Percentiles rank a stretch among this genome's conserved stretches.
phyloP scores from a whole-genome alignment of 2,888 invertebrate species.

The Syritta pipiens region DNA sequence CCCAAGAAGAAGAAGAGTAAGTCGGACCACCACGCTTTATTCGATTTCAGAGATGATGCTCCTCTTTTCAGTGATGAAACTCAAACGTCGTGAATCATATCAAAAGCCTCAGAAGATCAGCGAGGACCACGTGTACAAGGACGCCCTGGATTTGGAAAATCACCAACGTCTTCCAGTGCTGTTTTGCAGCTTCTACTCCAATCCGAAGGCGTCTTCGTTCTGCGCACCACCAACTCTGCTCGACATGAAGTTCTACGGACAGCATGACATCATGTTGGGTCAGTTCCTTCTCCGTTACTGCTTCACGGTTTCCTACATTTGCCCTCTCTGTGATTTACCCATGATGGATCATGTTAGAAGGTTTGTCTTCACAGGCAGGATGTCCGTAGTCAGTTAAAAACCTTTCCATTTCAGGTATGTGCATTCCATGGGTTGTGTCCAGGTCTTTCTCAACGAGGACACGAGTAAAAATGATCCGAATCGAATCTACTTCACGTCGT shows the following conservation, averaged over 20 bases:
- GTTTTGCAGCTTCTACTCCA: conserved; percentile 86
- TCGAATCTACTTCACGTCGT: conserved; percentile 78
- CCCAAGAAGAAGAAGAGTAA: conserved; percentile 77
- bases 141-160: conserved; percentile 88
- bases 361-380: conserved; percentile 72
- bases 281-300: conserved; percentile 96
- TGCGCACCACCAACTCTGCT: conserved; percentile 78
- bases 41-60: no score
- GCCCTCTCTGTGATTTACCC: conserved; percentile 88
- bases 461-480: conserved; percentile 74
- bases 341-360: conserved; percentile 93
- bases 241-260: conserved; percentile 95
- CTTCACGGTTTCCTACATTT: conserved; percentile 90
- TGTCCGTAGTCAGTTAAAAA: neutral
- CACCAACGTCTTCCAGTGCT: conserved; percentile 94
- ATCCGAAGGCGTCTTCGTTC: conserved; percentile 78
- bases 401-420: conserved; percentile 83
- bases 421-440: conserved; percentile 93
- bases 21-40: conserved; percentile 4
- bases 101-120: conserved; percentile 75
- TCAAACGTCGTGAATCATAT: conserved; percentile 73
- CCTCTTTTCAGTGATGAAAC: conserved; percentile 72
- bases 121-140: conserved; percentile 79
- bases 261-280: conserved; percentile 96
- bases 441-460: conserved; percentile 82